Percentiles rank a stretch among this genome's conserved stretches.
Evolutionary conservation across 2,113 vertebrate genomes (phyloP).

Genomic region (Pygathrix nemaeus): DNA sequence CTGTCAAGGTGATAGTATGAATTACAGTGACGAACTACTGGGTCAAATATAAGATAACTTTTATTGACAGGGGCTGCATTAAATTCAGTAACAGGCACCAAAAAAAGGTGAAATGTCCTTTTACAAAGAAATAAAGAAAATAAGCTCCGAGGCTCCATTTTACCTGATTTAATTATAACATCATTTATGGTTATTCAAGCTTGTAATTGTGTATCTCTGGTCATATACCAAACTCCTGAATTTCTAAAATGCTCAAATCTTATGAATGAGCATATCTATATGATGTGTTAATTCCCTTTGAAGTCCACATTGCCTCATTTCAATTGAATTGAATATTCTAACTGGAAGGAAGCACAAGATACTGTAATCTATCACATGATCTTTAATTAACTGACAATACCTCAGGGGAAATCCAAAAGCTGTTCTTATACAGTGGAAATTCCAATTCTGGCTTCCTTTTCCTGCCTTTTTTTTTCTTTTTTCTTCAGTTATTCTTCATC

Average conservation of each 20-base stretch:
- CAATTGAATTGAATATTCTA: slow-evolving; percentile 47
- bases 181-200: not conserved
- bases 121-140: not conserved
- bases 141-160: not conserved
- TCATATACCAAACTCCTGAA: not conserved
- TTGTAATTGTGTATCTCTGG: slow-evolving; percentile 5
- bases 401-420: not conserved
- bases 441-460: not conserved
- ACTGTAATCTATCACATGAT: slow-evolving; percentile 4
- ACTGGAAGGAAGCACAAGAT: slow-evolving; percentile 24
- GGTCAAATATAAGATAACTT: not conserved
- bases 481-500: not conserved
- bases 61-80: not conserved
- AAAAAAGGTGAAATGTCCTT: not conserved
- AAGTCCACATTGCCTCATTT: slow-evolving; percentile 16
- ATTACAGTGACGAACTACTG: not conserved
- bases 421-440: not conserved
- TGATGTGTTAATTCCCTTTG: slow-evolving; percentile 47
- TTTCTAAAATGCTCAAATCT: slow-evolving; percentile 39
- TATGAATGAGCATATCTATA: not conserved
- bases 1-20: not conserved
- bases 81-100: not conserved
- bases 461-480: not conserved
- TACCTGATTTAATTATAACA: not conserved
- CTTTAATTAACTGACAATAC: slow-evolving; percentile 53